Evolutionary conservation across 2,888 invertebrate genomes (phyloP), one percentile per base, ranked within the genome.

Genomic region (Melanargia galathea): DNA sequence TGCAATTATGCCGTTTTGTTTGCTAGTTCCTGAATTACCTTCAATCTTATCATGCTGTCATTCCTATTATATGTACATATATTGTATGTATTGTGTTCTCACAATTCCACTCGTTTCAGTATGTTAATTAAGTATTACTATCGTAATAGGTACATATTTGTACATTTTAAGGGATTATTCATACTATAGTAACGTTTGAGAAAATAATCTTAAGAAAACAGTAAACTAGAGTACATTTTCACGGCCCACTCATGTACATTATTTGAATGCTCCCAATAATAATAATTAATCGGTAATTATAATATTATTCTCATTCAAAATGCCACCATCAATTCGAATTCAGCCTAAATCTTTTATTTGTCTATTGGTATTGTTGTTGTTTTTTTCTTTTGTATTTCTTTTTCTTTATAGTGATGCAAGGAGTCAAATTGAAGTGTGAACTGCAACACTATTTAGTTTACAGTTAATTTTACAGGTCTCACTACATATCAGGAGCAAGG

Each of bases 401-500:
- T 30, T 30, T 26, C 16, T 16, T 33, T 16, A 38, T 45, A 3
- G 26, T 26, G 5, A 26, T 62, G 22, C 35, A 56, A 45, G n/a
- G 22, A 10, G 20, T 33, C 45, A 7, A 40, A 56, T 49, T 13
- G n/a, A 20, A 52, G 43, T 22, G 33, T 59, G 88, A 87, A 86
- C 81, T 86, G 77, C 80, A 76, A 75, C 84, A 82, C 84, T 86
- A 91, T 91, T 91, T 81, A 91, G 91, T 82, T 83, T 89, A 79
- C 79, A 92, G 91, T 91, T 78, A 91, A 90, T 86, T 91, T 92
- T 91, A 67, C 92, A 92, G 92, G 92, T 92, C 92, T 92, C 73
- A 84, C 90, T 76, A 74, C 90, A 62, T 92, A 89, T 80, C 90
- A 78, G 92, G 92, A 92, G 57, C 90, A 89, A 92, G 92, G 92